Percentiles rank a stretch among this genome's conserved stretches.
These are phyloP conservation scores for Anastrepha obliqua DNA, from an alignment of 1,140 invertebrate species.

Conservation along the genomic window DNA sequence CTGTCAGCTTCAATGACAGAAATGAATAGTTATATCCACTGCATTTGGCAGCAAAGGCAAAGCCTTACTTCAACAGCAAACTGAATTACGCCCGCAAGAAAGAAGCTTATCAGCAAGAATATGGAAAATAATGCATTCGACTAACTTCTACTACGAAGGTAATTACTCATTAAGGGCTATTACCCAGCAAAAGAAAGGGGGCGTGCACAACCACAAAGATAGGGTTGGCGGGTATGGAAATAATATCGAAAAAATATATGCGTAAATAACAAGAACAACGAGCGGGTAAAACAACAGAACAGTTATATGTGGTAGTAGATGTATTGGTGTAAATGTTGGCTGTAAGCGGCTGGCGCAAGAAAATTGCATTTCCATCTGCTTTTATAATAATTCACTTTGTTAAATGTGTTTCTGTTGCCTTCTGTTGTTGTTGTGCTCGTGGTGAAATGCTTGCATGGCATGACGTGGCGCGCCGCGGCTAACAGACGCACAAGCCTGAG, in stretches of 20 bases:
- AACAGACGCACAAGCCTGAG: background rate
- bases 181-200: background rate
- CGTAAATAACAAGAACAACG: no score
- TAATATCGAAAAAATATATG: no score
- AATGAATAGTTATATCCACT: conserved; percentile 72
- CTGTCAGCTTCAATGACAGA: conserved; percentile 73
- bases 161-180: conserved; percentile 10
- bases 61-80: conserved; percentile 56
- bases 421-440: background rate
- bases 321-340: background rate
- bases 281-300: no score
- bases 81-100: background rate
- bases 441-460: background rate
- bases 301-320: background rate
- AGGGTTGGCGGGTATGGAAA: background rate
- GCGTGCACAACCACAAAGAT: background rate
- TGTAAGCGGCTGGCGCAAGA: background rate
- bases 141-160: background rate
- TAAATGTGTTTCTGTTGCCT: background rate
- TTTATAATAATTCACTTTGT: conserved; percentile 42
- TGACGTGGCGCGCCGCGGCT: background rate
- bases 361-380: conserved; percentile 23
- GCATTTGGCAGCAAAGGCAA: conserved; percentile 66
- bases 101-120: background rate
- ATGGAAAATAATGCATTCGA: background rate